Evolutionary conservation across 2,113 vertebrate species (phyloP).

Genomic region (Morone saxatilis): DNA sequence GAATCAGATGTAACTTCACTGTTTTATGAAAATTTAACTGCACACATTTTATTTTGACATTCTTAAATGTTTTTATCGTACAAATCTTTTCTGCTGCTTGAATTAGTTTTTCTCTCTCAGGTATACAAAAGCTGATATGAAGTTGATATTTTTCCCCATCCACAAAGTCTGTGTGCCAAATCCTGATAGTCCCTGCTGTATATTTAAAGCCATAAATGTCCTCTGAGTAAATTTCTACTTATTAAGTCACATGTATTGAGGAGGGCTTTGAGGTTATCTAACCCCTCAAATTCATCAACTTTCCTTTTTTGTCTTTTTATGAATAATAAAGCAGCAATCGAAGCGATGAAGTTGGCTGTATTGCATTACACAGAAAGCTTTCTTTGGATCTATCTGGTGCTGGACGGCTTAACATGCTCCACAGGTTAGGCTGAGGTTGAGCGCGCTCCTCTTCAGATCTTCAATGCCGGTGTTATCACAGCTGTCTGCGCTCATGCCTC

Average conservation of each 20-base stretch:
- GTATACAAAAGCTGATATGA: background rate
- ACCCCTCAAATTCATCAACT: background rate
- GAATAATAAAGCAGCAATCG: background rate
- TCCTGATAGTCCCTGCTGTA: conserved; percentile 12
- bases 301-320: background rate
- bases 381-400: background rate
- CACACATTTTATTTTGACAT: background rate
- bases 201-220: conserved; percentile 25
- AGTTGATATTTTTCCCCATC: too few species aligned
- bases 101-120: background rate
- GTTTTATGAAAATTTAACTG: background rate
- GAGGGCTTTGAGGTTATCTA: background rate
- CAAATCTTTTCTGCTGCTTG: too few species aligned
- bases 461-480: conserved; percentile 79
- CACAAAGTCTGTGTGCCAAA: conserved; percentile 8
- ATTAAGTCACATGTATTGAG: background rate
- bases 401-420: conserved; percentile 35
- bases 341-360: background rate
- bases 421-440: conserved; percentile 59
- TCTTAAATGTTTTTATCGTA: background rate
- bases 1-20: background rate
- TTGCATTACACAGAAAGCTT: conserved; percentile 7
- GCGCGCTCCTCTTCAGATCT: conserved; percentile 60
- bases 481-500: conserved; percentile 74
- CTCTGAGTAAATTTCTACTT: background rate